Percentiles rank a stretch among this genome's conserved stretches.
Evolutionary conservation across 2,797 vertebrate genomes (phyloP).

Genomic region (Lepilemur ruficaudatus): DNA sequence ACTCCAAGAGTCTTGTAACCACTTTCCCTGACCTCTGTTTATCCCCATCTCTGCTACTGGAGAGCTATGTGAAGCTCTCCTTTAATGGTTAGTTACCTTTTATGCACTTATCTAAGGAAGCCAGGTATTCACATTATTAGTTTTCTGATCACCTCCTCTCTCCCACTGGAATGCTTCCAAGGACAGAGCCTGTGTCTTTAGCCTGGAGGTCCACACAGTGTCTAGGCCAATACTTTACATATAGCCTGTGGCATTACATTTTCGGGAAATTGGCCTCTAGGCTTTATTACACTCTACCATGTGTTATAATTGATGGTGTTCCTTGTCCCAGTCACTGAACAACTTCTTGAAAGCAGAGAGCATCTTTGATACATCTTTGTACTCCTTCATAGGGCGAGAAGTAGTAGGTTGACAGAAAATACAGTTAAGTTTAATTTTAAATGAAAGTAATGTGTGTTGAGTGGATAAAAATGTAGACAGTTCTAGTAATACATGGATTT

Average conservation of each 20-base stretch:
- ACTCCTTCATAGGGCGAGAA: background rate
- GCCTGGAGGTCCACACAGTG: background rate
- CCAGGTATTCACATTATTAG: background rate
- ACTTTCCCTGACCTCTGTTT: background rate
- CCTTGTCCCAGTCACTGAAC: background rate
- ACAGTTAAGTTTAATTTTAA: conserved; percentile 13
- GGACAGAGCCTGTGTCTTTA: background rate
- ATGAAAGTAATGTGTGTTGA: background rate
- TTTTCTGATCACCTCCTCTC: background rate
- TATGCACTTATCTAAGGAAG: background rate
- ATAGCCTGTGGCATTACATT: background rate
- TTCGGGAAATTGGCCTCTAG: background rate
- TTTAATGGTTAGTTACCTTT: background rate
- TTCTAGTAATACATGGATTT: conserved; percentile 47
- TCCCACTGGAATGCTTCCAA: background rate
- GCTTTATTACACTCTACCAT: background rate
- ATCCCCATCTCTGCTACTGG: background rate
- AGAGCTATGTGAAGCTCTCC: background rate
- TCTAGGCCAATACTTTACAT: background rate
- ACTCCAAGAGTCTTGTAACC: background rate
- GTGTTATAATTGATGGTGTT: background rate
- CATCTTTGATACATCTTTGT: background rate
- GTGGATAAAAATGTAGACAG: background rate
- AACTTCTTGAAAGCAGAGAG: background rate
- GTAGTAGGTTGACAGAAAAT: background rate